phyloP scores from a whole-genome alignment of 2,797 vertebrate species.

The Passerculus sandwichensis region DNA sequence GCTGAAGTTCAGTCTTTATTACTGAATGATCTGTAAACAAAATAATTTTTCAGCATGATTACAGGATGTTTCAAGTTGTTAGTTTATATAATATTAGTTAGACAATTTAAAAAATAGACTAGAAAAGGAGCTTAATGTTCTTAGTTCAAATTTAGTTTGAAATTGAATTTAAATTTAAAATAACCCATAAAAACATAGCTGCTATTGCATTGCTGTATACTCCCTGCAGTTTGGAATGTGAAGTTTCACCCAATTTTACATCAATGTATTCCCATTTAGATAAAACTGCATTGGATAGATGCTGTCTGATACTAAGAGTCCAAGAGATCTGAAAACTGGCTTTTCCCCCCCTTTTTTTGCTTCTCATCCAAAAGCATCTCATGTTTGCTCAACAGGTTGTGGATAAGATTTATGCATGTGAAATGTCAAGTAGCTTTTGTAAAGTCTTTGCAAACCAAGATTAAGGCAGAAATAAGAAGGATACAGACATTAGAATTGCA shows the following conservation, averaged over 20 bases:
- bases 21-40: slow-evolving; percentile 31
- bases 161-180: not conserved
- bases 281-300: not conserved
- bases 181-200: not conserved
- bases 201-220: not conserved
- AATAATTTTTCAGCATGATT: slow-evolving; percentile 19
- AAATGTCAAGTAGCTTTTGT: not conserved
- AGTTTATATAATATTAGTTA: not conserved
- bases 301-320: not conserved
- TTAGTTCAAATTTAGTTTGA: not conserved
- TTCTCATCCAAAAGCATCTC: not conserved
- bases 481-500: not conserved
- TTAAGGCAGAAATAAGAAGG: not conserved
- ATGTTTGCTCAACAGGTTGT: not conserved
- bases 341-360: fast-evolving
- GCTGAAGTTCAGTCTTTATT: not conserved
- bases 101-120: not conserved
- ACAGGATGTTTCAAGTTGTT: not conserved
- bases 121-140: not conserved
- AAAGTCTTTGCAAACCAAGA: not conserved
- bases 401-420: not conserved
- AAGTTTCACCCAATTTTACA: not conserved
- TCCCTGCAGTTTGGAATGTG: not conserved
- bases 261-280: not conserved
- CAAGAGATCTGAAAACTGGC: not conserved